Evolutionary conservation across 30 jellyfish, hydroid and myxozoan species (phyloP), one percentile per base, ranked within the genome.

Genomic region (Hydra vulgaris): DNA sequence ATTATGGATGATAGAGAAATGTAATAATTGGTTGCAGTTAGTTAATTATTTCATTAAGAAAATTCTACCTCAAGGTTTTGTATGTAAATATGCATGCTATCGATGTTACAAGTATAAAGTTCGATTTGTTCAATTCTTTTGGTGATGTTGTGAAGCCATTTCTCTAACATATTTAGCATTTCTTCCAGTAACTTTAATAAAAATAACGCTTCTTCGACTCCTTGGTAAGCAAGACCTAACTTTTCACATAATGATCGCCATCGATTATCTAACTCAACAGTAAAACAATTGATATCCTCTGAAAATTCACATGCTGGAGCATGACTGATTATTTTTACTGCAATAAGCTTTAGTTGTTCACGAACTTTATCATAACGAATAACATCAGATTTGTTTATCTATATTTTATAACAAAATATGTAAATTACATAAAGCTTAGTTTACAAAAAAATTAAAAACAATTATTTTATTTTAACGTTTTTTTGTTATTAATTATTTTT

Each of bases 181-280:
- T 95, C 96, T 70, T 88, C 96, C 3, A 94, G 72, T 23, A 94
- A 53, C 25, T 79, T 89, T 94, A 94, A 82, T 70, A 85, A 69
- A 71, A 94, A 94, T 56, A 84, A 74, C 74, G 94, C 73, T 53
- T 80, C 95, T 24, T 85, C 95, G 17, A 83, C 95, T 23, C 66
- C 71, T 54, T 78, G 75, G 56, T 81, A 79, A 40, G 96, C 80
- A 76, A 80, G 68, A 16, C 95, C 96, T 27, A 88, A 87, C 12
- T 61, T 83, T 69, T 79, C 82, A 67, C 96, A 94, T 16, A 94
- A 76, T 0, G 70, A 83, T 26, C 74, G 81, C 95, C 96, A 89
- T 12, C 95, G 82, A 54, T 67, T 74, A 75, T 82, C 88, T 25
- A 94, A 27, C 21, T 54, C 68, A 0, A 72, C 78, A 54, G 73